A percentile compares a stretch with the other conserved stretches of the same genome.
These are phyloP conservation scores for Isurus oxyrinchus DNA, from an alignment of 2,113 vertebrate species.

Conservation along the genomic window DNA sequence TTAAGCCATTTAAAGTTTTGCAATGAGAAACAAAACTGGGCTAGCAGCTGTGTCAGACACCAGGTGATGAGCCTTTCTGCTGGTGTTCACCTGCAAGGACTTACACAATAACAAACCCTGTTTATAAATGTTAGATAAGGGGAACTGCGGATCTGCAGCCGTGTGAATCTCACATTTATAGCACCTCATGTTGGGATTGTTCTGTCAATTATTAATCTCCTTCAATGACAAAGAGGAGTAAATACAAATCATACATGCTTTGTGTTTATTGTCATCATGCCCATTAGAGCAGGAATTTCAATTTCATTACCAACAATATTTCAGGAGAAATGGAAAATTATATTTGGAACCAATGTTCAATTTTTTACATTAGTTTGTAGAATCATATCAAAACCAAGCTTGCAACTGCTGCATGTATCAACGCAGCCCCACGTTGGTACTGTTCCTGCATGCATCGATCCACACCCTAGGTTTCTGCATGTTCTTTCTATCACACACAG, in stretches of 20 bases:
- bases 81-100: background rate
- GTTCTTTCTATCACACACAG: no score
- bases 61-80: background rate
- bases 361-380: background rate
- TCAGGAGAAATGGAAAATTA: background rate
- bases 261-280: background rate
- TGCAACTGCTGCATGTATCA: background rate
- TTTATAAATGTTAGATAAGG: conserved; percentile 9
- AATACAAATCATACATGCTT: background rate
- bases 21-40: no score
- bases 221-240: background rate
- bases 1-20: background rate
- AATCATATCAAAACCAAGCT: background rate
- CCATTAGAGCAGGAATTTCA: background rate
- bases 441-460: no score
- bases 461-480: background rate
- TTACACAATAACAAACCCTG: background rate
- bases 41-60: background rate
- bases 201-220: conserved; percentile 1
- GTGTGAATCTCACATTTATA: background rate
- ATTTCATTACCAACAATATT: background rate
- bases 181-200: background rate
- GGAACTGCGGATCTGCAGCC: background rate
- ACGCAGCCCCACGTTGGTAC: background rate
- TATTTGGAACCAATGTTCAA: background rate